Evolutionary conservation across 2,113 vertebrate species (phyloP), one percentile per base, ranked within the genome.

Genomic region (Turdus rufiventris): DNA sequence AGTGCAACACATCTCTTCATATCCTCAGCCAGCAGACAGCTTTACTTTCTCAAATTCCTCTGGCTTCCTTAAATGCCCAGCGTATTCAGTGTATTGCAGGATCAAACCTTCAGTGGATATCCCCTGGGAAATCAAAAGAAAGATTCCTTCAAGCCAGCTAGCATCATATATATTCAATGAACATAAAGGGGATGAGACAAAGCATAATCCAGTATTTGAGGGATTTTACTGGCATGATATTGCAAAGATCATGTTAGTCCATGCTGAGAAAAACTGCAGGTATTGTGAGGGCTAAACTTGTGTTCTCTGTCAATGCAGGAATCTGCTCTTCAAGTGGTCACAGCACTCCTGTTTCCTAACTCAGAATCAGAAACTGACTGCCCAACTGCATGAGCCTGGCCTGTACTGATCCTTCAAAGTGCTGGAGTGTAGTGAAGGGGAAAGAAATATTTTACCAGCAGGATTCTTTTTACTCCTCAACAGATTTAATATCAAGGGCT

Each of bases 51-150:
- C 43, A 63, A 33, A 73, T 88, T 95, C 54, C 53, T 89, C 70
- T 82, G 29, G 20, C 62, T 88, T 93, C 71, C 43, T 89, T 80
- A 89, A 93, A 79, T 77, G 51, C 36, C 60, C 54, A 76, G 58
- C 1, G 0, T 54, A 53, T 85, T 85, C 62, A 34, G 15, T 43
- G 56, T 43, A 51, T 36, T 85, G 50, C 42, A 85, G 71, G 63
- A 93, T 76, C 80, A 87, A 82, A 60, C 73, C 23, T 68, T 79
- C 54, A 34, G 61, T 38, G 50, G 26, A 31, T 89, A 58, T 77
- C 95, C 60, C 75, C 62, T 63, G 88, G 95, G 95, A 96, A 96
- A 96, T 89, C 85, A 94, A 88, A 96, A 79, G 74, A 62, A 80
- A 91, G 81, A 89, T 93, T 93, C 91, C 94, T 95, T 91, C 81